Evolutionary conservation across 1,140 invertebrate genomes (phyloP).

Genomic region (Aphidius ervi): DNA sequence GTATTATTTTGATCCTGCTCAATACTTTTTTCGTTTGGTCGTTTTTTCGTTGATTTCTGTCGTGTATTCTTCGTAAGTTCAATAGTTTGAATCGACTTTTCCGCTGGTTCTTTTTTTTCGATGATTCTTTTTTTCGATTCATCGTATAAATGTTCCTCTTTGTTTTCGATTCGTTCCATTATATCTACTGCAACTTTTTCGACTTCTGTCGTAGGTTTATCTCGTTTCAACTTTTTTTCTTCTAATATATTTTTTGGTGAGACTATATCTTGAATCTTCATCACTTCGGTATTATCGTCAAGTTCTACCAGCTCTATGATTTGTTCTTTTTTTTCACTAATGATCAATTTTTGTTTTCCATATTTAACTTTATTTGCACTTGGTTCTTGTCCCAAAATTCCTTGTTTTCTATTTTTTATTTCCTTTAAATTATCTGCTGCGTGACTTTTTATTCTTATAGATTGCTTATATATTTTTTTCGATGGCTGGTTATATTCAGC

Average conservation of each 20-base stretch:
- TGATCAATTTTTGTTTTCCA: constrained; percentile 33
- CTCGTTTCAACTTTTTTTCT: constrained; percentile 41
- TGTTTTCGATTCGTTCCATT: no score
- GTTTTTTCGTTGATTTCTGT: no score
- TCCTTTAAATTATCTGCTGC: no score
- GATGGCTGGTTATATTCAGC: no score
- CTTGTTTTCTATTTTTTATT: background rate
- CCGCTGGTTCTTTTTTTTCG: constrained; percentile 28
- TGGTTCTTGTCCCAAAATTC: constrained; percentile 28
- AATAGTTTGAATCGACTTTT: background rate
- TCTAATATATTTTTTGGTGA: constrained; percentile 3
- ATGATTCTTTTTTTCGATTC: constrained; percentile 23
- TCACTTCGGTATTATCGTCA: constrained; percentile 24
- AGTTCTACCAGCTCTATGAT: constrained; percentile 23
- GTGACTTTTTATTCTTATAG: no score
- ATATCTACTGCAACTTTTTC: constrained; percentile 18
- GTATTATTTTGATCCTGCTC: no score
- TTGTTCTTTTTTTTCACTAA: constrained; percentile 29
- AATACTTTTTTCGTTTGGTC: no score
- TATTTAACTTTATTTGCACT: constrained; percentile 40
- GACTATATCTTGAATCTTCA: no score
- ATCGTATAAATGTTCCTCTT: constrained; percentile 36
- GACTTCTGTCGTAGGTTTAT: constrained; percentile 32
- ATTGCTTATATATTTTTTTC: no score
- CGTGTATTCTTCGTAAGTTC: no score